phyloP scores from a whole-genome alignment of 1,140 invertebrate genomes.

The Aricia agestis region DNA sequence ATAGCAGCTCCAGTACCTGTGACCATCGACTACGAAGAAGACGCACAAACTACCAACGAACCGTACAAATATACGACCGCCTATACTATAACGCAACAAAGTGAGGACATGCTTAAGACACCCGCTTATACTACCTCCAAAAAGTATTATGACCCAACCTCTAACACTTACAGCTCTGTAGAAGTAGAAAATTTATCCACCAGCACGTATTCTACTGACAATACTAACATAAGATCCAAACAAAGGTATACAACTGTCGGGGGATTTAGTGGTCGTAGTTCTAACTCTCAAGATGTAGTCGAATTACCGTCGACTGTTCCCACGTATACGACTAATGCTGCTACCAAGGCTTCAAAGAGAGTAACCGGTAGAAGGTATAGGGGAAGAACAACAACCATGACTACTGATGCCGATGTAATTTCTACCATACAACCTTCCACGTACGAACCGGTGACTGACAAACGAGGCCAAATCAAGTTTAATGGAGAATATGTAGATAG shows the following conservation, averaged over 20 bases:
- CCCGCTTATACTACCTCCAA: conserved; percentile 19
- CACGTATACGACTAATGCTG: conserved; percentile 3
- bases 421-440: neutral
- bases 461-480: neutral
- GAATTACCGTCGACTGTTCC: conserved; percentile 16
- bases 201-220: conserved; percentile 21
- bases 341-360: neutral
- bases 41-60: conserved; percentile 40
- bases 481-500: neutral
- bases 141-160: conserved; percentile 26
- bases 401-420: neutral
- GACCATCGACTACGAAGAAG: conserved; percentile 56
- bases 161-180: conserved; percentile 22
- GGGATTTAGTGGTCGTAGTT: conserved; percentile 23
- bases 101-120: conserved; percentile 34
- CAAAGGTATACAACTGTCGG: conserved; percentile 18
- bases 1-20: conserved; percentile 63
- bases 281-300: conserved; percentile 7
- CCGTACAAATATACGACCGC: conserved; percentile 37
- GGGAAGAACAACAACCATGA: neutral
- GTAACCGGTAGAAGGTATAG: neutral
- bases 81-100: conserved; percentile 40
- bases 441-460: neutral
- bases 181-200: conserved; percentile 18
- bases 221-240: conserved; percentile 21